A percentile compares a stretch with the other conserved stretches of the same genome.
Evolutionary conservation across 2,888 invertebrate species (phyloP).

Genomic region (Nemotelus pantherinus): DNA sequence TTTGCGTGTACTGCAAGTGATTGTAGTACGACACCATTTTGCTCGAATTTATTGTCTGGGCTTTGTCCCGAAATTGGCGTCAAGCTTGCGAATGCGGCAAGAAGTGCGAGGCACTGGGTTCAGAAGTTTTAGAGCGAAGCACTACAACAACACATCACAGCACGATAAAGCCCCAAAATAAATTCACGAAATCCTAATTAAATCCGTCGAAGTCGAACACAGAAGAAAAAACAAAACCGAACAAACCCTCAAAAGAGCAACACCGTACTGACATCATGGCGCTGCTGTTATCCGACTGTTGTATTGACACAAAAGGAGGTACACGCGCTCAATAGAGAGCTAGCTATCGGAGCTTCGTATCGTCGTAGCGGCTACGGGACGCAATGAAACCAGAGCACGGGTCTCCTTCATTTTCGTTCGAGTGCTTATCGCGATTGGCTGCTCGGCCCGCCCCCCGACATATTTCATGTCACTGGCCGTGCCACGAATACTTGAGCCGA

Average conservation of each 20-base stretch:
- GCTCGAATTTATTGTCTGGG: neutral
- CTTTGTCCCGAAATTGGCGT: neutral
- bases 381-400: slow-evolving; percentile 2
- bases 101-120: slow-evolving; percentile 16
- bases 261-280: slow-evolving; percentile 36
- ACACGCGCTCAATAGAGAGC: too few species aligned
- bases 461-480: neutral
- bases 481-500: neutral
- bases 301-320: slow-evolving; percentile 1
- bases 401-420: neutral
- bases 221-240: slow-evolving; percentile 18
- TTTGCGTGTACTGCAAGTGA: slow-evolving; percentile 73
- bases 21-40: slow-evolving; percentile 79
- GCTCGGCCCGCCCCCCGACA: neutral
- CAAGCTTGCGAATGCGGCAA: neutral
- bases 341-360: neutral
- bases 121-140: neutral
- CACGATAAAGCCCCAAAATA: neutral
- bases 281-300: slow-evolving; percentile 31
- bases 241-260: slow-evolving; percentile 15
- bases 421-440: slow-evolving; percentile 19
- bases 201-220: neutral
- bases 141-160: slow-evolving; percentile 14
- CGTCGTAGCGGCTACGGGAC: neutral
- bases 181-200: neutral